Base-by-base conservation (phyloP, 2,888 invertebrate species). In the Megaustenia siamemsis region DNA sequence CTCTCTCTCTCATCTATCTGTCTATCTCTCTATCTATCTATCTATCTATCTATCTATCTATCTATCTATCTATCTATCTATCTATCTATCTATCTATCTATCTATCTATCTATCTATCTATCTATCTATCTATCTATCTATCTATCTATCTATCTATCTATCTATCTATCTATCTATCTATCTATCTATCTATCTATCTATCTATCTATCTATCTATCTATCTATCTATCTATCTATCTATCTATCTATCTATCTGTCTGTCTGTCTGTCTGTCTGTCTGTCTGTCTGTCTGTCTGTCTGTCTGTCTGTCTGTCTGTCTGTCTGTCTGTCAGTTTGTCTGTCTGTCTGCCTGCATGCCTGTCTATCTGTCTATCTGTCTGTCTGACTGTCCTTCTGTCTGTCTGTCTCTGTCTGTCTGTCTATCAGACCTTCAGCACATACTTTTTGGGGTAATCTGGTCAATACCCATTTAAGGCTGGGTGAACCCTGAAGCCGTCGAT, bases 281-380 rank as follows among this genome's bases (percentile, higher is more conserved):
- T 28, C 28, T 78, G 4, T 24, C 28, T 63, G 24, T 60, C 60
- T 45, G n/a, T 40, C 28, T 45, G 40, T 45, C 40, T 45, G 40
- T 32, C 76, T 53, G 43, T n/a, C 53, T 43, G 35, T 35, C 60
- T 77, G 4, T 35, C 77, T 56, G 24, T 77, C 60, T 28, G 3
- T 38, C 60, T 77, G 24, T 53, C 77, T 77, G 21, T 77, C 56
- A 38, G 5, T n/a, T n/a, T n/a, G n/a, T n/a, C n/a, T n/a, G n/a
- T n/a, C n/a, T n/a, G n/a, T n/a, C n/a, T n/a, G n/a, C n/a, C n/a
- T n/a, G n/a, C n/a, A n/a, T n/a, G n/a, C n/a, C n/a, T n/a, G n/a
- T n/a, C n/a, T n/a, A n/a, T n/a, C n/a, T n/a, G n/a, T n/a, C n/a
- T n/a, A n/a, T n/a, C n/a, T n/a, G n/a, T n/a, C n/a, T n/a, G n/a